phyloP scores from a whole-genome alignment of 2,888 invertebrate species.

The Ceramica pisi region DNA sequence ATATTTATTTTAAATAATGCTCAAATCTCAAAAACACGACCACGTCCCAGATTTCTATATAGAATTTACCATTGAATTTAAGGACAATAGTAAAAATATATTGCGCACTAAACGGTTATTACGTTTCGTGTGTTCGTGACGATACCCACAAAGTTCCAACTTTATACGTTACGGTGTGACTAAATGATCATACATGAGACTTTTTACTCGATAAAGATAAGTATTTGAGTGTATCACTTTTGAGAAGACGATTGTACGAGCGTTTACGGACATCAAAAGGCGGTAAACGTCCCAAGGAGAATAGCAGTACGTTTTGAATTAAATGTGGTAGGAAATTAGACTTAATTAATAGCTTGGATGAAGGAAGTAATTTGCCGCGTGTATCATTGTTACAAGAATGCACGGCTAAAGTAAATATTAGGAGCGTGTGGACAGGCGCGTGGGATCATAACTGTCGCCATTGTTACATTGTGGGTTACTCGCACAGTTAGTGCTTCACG shows the following conservation, averaged over 20 bases:
- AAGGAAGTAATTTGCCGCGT: constrained; percentile 36
- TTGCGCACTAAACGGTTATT: constrained; percentile 48
- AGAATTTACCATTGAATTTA: constrained; percentile 41
- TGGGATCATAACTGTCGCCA: constrained; percentile 75
- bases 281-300: constrained; percentile 38
- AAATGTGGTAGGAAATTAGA: constrained; percentile 31
- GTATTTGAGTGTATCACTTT: constrained; percentile 42
- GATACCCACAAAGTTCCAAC: constrained; percentile 51
- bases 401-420: constrained; percentile 67
- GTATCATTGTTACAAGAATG: constrained; percentile 39
- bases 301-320: constrained; percentile 36
- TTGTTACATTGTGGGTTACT: constrained; percentile 76
- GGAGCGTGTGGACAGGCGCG: constrained; percentile 68
- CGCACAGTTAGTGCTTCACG: constrained; percentile 68
- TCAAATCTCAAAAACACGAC: not conserved
- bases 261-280: constrained; percentile 29
- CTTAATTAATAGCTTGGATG: constrained; percentile 40
- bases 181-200: constrained; percentile 41
- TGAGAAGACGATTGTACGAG: constrained; percentile 19
- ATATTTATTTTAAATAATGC: not conserved
- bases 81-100: constrained; percentile 58
- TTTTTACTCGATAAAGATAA: constrained; percentile 57
- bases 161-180: constrained; percentile 46
- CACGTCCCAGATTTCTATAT: constrained; percentile 22
- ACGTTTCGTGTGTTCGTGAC: constrained; percentile 28